phyloP scores from a whole-genome alignment of 2,797 vertebrate genomes.

The Micromesistius poutassou region DNA sequence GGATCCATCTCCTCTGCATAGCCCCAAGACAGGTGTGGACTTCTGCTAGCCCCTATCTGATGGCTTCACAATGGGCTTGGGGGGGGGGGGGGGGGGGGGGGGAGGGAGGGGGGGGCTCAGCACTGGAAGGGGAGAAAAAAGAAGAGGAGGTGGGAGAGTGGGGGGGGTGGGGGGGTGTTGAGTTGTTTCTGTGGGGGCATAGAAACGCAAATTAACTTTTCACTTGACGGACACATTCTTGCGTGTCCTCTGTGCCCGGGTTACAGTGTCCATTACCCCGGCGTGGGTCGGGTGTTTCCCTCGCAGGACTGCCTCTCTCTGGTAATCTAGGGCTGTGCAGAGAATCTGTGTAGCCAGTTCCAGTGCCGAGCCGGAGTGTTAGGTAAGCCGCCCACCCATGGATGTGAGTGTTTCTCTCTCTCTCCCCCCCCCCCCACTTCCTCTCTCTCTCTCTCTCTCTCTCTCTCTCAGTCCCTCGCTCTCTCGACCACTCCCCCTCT shows the following conservation, averaged over 20 bases:
- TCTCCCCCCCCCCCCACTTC: too few relatives aligned
- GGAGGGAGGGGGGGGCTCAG: neutral
- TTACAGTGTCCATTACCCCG: slow-evolving; percentile 51
- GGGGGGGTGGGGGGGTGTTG: slow-evolving; percentile 19
- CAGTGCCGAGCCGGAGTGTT: slow-evolving; percentile 34
- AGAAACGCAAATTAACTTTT: slow-evolving; percentile 73
- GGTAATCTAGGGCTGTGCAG: slow-evolving; percentile 45
- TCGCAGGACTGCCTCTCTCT: slow-evolving; percentile 13
- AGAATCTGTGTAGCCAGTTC: slow-evolving; percentile 37
- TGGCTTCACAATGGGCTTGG: slow-evolving; percentile 67
- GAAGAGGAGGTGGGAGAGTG: too few relatives aligned
- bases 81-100: neutral
- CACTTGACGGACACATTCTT: slow-evolving; percentile 64
- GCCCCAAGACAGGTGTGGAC: slow-evolving; percentile 75
- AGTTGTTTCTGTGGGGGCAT: slow-evolving; percentile 57
- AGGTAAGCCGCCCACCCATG: slow-evolving; percentile 24
- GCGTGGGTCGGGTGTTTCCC: slow-evolving; percentile 42
- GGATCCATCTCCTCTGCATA: slow-evolving; percentile 78
- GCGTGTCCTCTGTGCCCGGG: slow-evolving; percentile 44
- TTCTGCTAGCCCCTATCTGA: slow-evolving; percentile 73
- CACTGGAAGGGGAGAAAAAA: slow-evolving; percentile 2
- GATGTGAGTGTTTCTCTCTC: neutral
- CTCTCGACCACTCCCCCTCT: too few relatives aligned
- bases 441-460: too few relatives aligned
- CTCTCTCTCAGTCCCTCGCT: too few relatives aligned